These are phyloP conservation scores for Falcaria lacertinaria DNA, from an alignment of 2,888 invertebrate genomes.

Conservation along the genomic window DNA sequence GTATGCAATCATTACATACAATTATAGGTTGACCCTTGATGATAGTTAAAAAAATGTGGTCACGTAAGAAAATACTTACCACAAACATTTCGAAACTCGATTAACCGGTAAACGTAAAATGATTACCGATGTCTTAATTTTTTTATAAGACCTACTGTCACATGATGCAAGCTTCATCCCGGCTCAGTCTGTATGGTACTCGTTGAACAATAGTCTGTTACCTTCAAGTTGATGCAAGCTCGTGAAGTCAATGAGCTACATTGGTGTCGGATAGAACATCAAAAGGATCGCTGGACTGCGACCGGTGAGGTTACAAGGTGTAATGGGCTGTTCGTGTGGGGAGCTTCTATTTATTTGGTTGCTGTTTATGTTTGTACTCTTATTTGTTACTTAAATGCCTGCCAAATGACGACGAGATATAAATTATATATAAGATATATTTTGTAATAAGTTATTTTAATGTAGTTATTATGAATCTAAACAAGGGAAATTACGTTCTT, in stretches of 20 bases:
- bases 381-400: slow-evolving; percentile 31
- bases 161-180: not conserved
- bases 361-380: slow-evolving; percentile 26
- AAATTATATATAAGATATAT: slow-evolving; percentile 20
- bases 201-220: not conserved
- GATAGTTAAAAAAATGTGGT: too few relatives aligned
- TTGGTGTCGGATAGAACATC: not conserved
- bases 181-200: not conserved
- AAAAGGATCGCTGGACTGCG: not conserved
- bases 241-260: too few relatives aligned
- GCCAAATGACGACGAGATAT: slow-evolving; percentile 15
- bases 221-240: too few relatives aligned
- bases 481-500: slow-evolving; percentile 43
- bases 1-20: too few relatives aligned
- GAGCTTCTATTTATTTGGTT: slow-evolving; percentile 20
- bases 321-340: not conserved
- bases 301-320: not conserved
- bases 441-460: slow-evolving; percentile 42
- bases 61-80: too few relatives aligned
- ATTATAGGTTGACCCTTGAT: too few relatives aligned
- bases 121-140: too few relatives aligned
- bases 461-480: slow-evolving; percentile 44
- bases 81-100: too few relatives aligned
- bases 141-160: too few relatives aligned
- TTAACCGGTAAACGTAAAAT: too few relatives aligned